Evolutionary conservation across 2,797 vertebrate species (phyloP).

Genomic region (Coracias cyanogaster): DNA sequence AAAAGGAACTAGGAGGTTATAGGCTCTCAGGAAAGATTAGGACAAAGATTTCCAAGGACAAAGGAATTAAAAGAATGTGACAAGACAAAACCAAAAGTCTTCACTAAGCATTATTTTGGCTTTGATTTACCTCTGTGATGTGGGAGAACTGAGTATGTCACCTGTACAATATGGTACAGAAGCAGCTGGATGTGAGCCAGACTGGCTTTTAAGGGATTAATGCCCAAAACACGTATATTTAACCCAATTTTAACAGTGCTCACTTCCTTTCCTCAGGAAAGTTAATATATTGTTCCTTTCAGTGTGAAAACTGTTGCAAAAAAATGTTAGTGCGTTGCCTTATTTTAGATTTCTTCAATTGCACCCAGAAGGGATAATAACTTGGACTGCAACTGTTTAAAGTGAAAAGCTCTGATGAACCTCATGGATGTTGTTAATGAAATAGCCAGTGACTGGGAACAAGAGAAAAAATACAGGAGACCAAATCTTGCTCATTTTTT

Average conservation of each 20-base stretch:
- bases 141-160: neutral
- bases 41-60: conserved; percentile 8
- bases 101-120: neutral
- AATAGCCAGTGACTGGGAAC: neutral
- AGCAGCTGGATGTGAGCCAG: neutral
- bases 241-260: neutral
- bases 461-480: neutral
- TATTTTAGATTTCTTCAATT: neutral
- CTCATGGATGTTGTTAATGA: neutral
- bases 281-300: neutral
- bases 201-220: neutral
- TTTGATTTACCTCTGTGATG: conserved; percentile 27
- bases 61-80: conserved; percentile 33
- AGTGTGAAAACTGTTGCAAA: neutral
- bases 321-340: neutral
- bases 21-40: conserved; percentile 23
- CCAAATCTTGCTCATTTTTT: neutral
- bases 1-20: conserved; percentile 14
- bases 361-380: neutral
- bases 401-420: neutral
- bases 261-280: neutral
- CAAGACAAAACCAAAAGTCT: conserved; percentile 20
- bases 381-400: neutral
- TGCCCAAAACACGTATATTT: neutral
- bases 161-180: neutral